Evolutionary conservation across 2,113 vertebrate genomes (phyloP).

Genomic region (Phrynocephalus versicolor): DNA sequence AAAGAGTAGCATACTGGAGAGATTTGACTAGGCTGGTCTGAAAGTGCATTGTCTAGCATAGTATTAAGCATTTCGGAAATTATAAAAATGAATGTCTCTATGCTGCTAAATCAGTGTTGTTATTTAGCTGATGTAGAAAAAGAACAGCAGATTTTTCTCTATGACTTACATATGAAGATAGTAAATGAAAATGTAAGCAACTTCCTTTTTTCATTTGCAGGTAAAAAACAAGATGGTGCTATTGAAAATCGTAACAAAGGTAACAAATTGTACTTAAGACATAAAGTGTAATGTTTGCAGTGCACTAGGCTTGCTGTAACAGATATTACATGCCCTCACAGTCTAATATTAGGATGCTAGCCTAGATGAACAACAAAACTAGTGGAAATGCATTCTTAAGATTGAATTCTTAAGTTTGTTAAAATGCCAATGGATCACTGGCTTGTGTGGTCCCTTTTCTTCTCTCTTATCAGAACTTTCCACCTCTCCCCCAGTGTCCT

Average conservation of each 20-base stretch:
- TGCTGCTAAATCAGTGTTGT: background rate
- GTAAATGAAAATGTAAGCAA: background rate
- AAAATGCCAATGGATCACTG: background rate
- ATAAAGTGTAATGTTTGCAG: background rate
- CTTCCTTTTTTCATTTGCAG: conserved; percentile 69
- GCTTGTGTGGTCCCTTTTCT: background rate
- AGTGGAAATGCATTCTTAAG: background rate
- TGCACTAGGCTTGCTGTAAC: background rate
- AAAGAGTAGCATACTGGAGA: too few relatives aligned
- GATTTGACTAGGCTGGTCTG: background rate
- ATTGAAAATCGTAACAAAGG: conserved; percentile 98
- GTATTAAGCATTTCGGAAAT: background rate
- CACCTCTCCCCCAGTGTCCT: background rate
- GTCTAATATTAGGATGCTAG: background rate
- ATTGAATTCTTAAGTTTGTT: background rate
- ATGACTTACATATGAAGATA: too few relatives aligned
- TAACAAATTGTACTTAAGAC: conserved; percentile 59
- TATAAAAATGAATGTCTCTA: background rate
- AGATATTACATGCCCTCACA: background rate
- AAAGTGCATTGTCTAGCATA: background rate
- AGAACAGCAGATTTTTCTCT: background rate
- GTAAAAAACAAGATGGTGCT: conserved; percentile 96
- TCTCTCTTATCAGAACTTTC: background rate
- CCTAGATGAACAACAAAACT: background rate
- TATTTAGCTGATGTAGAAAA: background rate